Base-by-base conservation (phyloP, 1,140 invertebrate genomes). In the Pogonus chalceus region DNA sequence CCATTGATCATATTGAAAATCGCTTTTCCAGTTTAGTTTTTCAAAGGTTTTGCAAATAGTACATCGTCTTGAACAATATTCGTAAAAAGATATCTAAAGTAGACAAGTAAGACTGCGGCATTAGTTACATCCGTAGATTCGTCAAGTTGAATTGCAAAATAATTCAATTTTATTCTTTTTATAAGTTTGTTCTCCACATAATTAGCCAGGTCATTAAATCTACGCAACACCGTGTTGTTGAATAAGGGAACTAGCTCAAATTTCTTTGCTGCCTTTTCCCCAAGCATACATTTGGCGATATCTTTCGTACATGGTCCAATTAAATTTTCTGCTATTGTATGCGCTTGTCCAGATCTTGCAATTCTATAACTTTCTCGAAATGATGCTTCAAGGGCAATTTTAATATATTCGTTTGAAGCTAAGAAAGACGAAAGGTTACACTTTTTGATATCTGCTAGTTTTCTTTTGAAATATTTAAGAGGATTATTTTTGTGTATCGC, bases 21-120 rank as follows among this genome's bases (percentile, higher is more conserved):
- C 22, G 52, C 49, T 22, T 55, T 23, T 4, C 49, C 49, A 35
- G 48, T 55, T 51, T 7, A 16, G 21, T 16, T 35, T 52, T 55
- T 37, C 7, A 51, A 23, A 51, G 24, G 16, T 52, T 55, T 20
- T 35, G 21, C 52, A 20, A 55, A 35, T 35, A 52, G 39, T 20
- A 52, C 23, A 31, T 55, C 35, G 52, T 55, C 54, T 50, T 51
- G 21, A 12, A 18, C 14, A 2, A 10, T 26, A 37, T 51, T 55
- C 7, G 21, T 20, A 18, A 31, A 52, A 23, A 55, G 22, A 51
- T 55, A 55, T 20, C 49, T 55, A 20, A 21, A 16, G 52, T 35
- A 52, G 12, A 55, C 21, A 55, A 55, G 48, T 20, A 55, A 50
- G 52, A n/a, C n/a, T n/a, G n/a, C n/a, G n/a, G n/a, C n/a, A 55